Evolutionary conservation across 1,140 invertebrate species (phyloP).

Genomic region (Calycopis cecrops): DNA sequence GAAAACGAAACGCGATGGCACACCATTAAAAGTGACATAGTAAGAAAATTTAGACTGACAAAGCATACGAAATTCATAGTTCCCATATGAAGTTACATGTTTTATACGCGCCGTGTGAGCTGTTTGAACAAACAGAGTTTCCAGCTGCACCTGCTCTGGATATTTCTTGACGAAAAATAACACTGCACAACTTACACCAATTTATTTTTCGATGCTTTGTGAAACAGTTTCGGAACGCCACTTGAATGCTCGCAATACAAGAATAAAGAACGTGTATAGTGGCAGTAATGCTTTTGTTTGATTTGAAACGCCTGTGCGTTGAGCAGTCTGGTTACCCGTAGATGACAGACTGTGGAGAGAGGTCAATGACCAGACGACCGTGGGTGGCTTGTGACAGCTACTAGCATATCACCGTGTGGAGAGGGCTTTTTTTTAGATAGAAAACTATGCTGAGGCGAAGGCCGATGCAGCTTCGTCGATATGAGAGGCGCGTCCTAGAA

Average conservation of each 20-base stretch:
- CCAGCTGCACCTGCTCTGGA: conserved; percentile 36
- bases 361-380: too few relatives aligned
- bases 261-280: conserved; percentile 23
- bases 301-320: too few relatives aligned
- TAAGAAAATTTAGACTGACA: background rate
- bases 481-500: too few relatives aligned
- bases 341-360: too few relatives aligned
- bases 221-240: conserved; percentile 22
- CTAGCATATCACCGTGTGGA: too few relatives aligned
- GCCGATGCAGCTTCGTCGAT: too few relatives aligned
- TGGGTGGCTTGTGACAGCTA: too few relatives aligned
- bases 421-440: too few relatives aligned
- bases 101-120: conserved; percentile 39
- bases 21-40: background rate
- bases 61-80: conserved; percentile 32
- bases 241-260: conserved; percentile 19
- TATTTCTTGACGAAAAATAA: conserved; percentile 46
- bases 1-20: too few relatives aligned
- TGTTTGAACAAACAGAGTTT: conserved; percentile 39
- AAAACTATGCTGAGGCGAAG: too few relatives aligned
- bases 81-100: conserved; percentile 29
- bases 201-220: conserved; percentile 32
- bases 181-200: conserved; percentile 29
- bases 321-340: too few relatives aligned
- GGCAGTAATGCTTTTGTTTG: too few relatives aligned